These are phyloP conservation scores for Epinephelus cyanopodus DNA, from an alignment of 2,113 vertebrate species.

Conservation along the genomic window DNA sequence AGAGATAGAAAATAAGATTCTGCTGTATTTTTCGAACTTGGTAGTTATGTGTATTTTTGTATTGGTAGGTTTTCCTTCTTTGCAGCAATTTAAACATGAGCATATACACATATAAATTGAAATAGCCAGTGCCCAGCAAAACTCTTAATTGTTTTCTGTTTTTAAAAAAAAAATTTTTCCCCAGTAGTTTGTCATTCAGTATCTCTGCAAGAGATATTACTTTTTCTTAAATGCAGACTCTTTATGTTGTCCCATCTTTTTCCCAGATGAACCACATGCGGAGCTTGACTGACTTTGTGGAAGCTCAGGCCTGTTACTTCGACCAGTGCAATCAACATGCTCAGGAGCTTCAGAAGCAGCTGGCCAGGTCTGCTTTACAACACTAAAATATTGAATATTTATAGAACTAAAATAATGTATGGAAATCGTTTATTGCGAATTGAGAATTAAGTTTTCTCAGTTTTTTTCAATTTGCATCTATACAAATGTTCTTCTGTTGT, in stretches of 20 bases:
- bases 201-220: not conserved
- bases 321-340: slow-evolving; percentile 94
- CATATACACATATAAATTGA: not conserved
- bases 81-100: not conserved
- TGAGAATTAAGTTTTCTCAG: not conserved
- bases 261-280: slow-evolving; percentile 89
- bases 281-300: slow-evolving; percentile 93
- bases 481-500: no score
- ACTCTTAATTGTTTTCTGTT: not conserved
- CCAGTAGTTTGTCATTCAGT: not conserved
- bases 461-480: not conserved
- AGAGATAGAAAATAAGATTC: not conserved
- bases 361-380: slow-evolving; percentile 87
- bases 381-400: not conserved
- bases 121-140: not conserved
- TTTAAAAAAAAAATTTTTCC: no score
- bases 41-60: not conserved
- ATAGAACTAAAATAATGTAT: not conserved
- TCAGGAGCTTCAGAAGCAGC: slow-evolving; percentile 94
- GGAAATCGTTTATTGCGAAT: not conserved
- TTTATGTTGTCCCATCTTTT: not conserved
- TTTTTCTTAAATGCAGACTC: not conserved
- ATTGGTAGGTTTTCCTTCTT: not conserved
- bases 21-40: not conserved
- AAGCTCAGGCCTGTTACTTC: slow-evolving; percentile 93